Conservation (phyloP, 2,797 vertebrate genomes). For the Tapera naevia region DNA sequence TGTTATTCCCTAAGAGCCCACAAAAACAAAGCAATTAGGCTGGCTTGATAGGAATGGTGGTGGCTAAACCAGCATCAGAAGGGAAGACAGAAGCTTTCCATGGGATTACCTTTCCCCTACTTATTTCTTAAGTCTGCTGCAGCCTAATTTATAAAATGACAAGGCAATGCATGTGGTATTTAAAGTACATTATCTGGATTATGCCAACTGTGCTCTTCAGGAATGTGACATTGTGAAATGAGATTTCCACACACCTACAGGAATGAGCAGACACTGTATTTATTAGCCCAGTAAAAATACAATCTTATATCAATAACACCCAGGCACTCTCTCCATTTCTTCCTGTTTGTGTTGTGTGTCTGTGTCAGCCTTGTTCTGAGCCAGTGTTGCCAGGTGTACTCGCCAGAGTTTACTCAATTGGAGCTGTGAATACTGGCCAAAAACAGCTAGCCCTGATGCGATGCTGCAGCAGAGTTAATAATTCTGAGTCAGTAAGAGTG, state of each 20-base stretch:
- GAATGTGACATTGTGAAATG: constrained; percentile 51
- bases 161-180: background rate
- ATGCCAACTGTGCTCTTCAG: constrained; percentile 33
- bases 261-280: constrained; percentile 52
- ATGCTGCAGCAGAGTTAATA: background rate
- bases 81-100: background rate
- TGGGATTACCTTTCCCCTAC: background rate
- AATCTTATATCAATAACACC: constrained; percentile 49
- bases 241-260: constrained; percentile 56
- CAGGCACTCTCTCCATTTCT: constrained; percentile 15
- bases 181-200: constrained; percentile 9
- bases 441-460: constrained; percentile 9
- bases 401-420: constrained; percentile 14
- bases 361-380: constrained; percentile 41
- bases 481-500: background rate
- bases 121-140: background rate
- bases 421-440: constrained; percentile 26
- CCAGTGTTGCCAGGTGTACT: constrained; percentile 7
- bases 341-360: constrained; percentile 54
- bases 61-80: background rate
- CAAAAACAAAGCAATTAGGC: constrained; percentile 36
- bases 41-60: background rate
- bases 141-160: constrained; percentile 18
- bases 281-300: constrained; percentile 60
- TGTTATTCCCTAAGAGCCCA: constrained; percentile 20